phyloP scores from a whole-genome alignment of 2,797 vertebrate genomes.

The Nyctalus aviator region DNA sequence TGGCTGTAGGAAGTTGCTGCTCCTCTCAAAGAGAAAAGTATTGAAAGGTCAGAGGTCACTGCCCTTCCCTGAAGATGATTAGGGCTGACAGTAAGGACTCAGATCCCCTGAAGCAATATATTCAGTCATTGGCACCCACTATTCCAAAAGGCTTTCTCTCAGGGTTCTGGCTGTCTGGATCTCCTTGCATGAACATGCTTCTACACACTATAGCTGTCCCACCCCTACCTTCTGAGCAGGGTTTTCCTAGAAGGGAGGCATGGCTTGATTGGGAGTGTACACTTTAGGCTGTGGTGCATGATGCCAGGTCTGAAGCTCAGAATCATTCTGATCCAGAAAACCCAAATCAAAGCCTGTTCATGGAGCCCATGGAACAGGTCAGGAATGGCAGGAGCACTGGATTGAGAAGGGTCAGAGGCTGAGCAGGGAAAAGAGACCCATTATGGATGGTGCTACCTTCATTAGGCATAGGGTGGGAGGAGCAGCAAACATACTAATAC shows the following conservation, averaged over 20 bases:
- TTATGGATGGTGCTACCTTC: too few relatives aligned
- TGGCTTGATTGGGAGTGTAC: neutral
- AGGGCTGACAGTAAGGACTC: neutral
- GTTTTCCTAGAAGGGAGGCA: neutral
- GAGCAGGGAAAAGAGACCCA: neutral
- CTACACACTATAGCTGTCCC: rapidly evolving
- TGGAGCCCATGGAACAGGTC: neutral
- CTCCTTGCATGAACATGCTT: neutral
- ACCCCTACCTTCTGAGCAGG: rapidly evolving
- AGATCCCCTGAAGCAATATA: neutral
- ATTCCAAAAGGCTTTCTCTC: neutral
- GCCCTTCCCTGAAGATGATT: neutral
- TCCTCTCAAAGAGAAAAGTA: neutral
- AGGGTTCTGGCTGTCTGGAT: too few relatives aligned
- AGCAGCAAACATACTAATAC: neutral
- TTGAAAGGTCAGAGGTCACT: neutral
- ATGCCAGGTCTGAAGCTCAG: neutral
- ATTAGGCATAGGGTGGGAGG: neutral
- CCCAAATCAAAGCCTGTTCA: neutral
- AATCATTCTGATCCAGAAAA: neutral
- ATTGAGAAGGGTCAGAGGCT: neutral
- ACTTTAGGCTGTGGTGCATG: neutral
- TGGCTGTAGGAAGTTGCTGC: neutral
- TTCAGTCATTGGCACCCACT: neutral
- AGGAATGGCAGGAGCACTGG: neutral